Conservation (phyloP, 2,113 vertebrate species). For the Malurus elegans region DNA sequence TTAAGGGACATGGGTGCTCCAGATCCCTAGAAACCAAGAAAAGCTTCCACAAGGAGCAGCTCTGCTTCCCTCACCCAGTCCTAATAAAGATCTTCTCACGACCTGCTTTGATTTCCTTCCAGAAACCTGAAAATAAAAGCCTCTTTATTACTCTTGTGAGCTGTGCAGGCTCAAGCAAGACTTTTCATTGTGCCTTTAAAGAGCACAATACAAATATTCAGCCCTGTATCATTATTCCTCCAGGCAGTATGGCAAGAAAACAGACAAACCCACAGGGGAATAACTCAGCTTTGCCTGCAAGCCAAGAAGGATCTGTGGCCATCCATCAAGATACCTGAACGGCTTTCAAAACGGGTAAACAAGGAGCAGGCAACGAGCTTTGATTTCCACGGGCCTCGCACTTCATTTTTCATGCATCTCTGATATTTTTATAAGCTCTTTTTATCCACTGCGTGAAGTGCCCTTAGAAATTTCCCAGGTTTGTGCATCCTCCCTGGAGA, state of each 20-base stretch:
- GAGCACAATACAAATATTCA: conserved; percentile 22
- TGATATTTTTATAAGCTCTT: conserved; percentile 26
- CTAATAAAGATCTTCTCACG: not conserved
- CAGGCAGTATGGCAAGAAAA: conserved; percentile 14
- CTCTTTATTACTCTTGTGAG: not conserved
- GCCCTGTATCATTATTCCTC: not conserved
- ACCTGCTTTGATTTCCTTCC: not conserved
- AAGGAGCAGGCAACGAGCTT: not conserved
- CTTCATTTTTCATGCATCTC: not conserved
- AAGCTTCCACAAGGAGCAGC: not conserved
- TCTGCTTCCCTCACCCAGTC: not conserved
- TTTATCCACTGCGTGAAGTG: not conserved
- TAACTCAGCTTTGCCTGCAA: not conserved
- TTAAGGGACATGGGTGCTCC: not conserved
- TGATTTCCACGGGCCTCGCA: not conserved
- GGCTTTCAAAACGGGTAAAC: not conserved
- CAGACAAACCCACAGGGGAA: not conserved
- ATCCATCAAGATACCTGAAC: not conserved
- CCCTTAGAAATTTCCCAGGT: conserved; percentile 11
- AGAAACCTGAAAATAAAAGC: conserved; percentile 8
- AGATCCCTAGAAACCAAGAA: not conserved
- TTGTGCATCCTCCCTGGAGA: not conserved
- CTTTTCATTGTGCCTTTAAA: conserved; percentile 15
- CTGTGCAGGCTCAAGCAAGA: not conserved
- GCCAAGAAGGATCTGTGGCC: not conserved